Evolutionary conservation across 2,797 vertebrate genomes (phyloP).

Genomic region (Muraenolepis orangiensis): DNA sequence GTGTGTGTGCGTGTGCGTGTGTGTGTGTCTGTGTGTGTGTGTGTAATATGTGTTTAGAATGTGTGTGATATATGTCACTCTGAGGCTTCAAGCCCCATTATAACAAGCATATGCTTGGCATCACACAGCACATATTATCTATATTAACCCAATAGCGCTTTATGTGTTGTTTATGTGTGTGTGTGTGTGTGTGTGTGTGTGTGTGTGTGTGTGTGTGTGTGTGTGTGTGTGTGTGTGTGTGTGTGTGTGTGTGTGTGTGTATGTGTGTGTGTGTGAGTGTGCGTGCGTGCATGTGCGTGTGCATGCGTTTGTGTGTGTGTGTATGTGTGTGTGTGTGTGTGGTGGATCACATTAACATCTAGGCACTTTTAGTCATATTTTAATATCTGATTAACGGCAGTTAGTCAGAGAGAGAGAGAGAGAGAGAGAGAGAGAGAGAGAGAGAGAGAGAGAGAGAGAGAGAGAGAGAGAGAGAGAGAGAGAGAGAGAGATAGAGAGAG

Average conservation of each 20-base stretch:
- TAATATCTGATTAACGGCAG: constrained; percentile 61
- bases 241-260: constrained; percentile 9
- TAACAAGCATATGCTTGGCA: constrained; percentile 70
- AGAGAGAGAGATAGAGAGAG: constrained; percentile 3
- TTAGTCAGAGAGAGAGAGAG: constrained; percentile 55
- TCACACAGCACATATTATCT: constrained; percentile 63
- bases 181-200: constrained; percentile 7
- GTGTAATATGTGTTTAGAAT: neutral
- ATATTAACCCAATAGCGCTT: constrained; percentile 62
- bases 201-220: constrained; percentile 14
- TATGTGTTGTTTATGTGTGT: constrained; percentile 26
- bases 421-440: constrained; percentile 7
- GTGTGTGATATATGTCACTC: constrained; percentile 64
- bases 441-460: constrained; percentile 8
- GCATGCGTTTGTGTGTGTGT: neutral
- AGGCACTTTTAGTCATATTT: constrained; percentile 60
- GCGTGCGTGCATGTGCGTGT: neutral
- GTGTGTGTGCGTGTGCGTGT: constrained; percentile 31
- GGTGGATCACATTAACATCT: constrained; percentile 10
- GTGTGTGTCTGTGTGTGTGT: constrained; percentile 14
- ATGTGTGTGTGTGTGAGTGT: constrained; percentile 19
- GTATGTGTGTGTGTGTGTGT: constrained; percentile 1
- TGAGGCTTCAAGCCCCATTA: constrained; percentile 66
- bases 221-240: constrained; percentile 23
- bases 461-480: constrained; percentile 6